Conservation (phyloP, 2,888 invertebrate species). For the Diaperis boleti region DNA sequence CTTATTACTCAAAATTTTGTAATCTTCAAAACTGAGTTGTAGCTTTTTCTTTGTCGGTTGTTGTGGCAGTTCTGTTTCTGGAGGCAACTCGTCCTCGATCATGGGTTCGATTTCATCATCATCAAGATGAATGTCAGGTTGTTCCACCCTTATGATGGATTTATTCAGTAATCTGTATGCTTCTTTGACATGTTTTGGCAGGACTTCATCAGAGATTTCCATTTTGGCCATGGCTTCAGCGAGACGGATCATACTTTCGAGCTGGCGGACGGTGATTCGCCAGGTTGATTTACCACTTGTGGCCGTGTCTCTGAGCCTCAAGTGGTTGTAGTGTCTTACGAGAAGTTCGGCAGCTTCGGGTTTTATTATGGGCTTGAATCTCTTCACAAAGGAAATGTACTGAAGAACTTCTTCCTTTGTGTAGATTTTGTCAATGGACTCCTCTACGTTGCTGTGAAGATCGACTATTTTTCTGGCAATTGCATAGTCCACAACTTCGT, state of each 20-base stretch:
- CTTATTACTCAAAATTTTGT: slow-evolving; percentile 92
- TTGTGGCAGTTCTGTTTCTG: slow-evolving; percentile 63
- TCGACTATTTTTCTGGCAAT: slow-evolving; percentile 97
- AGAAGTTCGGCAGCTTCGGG: slow-evolving; percentile 87
- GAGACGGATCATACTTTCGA: slow-evolving; percentile 95
- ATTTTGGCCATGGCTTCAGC: slow-evolving; percentile 97
- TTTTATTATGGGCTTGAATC: slow-evolving; percentile 91
- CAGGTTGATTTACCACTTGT: slow-evolving; percentile 79
- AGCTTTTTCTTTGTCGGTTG: slow-evolving; percentile 77
- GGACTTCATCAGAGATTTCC: slow-evolving; percentile 93
- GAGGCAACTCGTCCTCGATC: slow-evolving; percentile 54
- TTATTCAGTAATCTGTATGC: slow-evolving; percentile 90
- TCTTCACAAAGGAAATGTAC: slow-evolving; percentile 96
- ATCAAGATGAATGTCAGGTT: slow-evolving; percentile 95
- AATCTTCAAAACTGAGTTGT: slow-evolving; percentile 91
- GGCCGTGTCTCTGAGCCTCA: slow-evolving; percentile 86
- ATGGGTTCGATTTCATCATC: slow-evolving; percentile 67
- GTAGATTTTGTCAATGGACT: slow-evolving; percentile 84
- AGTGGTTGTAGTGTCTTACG: slow-evolving; percentile 84
- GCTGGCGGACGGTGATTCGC: slow-evolving; percentile 96
- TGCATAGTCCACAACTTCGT: slow-evolving; percentile 95
- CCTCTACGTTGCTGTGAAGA: slow-evolving; percentile 88
- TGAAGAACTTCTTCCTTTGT: slow-evolving; percentile 89
- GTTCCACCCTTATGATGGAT: slow-evolving; percentile 96
- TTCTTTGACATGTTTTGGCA: slow-evolving; percentile 90